Evolutionary conservation across 2,113 vertebrate species (phyloP), one percentile per base, ranked within the genome.

Genomic region (Python bivittatus): DNA sequence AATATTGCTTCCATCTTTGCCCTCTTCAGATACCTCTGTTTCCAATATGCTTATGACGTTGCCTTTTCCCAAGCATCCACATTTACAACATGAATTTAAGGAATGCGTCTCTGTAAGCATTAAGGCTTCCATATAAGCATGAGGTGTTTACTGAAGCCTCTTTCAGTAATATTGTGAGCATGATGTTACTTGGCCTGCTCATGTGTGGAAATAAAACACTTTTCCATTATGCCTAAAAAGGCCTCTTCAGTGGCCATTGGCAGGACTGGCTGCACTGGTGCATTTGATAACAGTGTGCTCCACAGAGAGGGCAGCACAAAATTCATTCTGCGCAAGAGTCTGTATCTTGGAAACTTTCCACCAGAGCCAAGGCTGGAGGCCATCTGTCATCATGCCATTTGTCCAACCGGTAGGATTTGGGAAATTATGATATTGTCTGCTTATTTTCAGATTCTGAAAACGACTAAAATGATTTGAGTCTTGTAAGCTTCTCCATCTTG

Each of bases 361-460:
- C n/a, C 25, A 12, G 13, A 68, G 83, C 58, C 42, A 52, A 86
- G 42, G 84, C 58, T 91, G 10, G 44, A 29, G 20, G 84, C 20
- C 72, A 90, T 8, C n/a, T 17, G 38, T 42, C 12, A 2, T 23
- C 60, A 68, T 53, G 42, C 29, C 15, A 54, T 68, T 86, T 68
- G 29, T 86, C 22, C 23, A 68, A 23, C 27, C 68, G 84, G 13
- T 68, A 38, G 29, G 23, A 27, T 91, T 22, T 54, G 44, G 22
- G 1, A 33, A 48, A 58, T 20, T n/a, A 60, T 84, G 56, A 33
- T 84, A 53, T n/a, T 6, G 15, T 22, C 22, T 61, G 27, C 29
- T 91, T 52, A 91, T 91, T 91, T n/a, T 29, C 54, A 84, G 72
- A 84, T 90, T 60, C 23, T 85, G 56, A 91, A 56, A 84, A 48